These are phyloP conservation scores for Ganaspis sp. DNA, from an alignment of 1,140 invertebrate species.

Conservation along the genomic window DNA sequence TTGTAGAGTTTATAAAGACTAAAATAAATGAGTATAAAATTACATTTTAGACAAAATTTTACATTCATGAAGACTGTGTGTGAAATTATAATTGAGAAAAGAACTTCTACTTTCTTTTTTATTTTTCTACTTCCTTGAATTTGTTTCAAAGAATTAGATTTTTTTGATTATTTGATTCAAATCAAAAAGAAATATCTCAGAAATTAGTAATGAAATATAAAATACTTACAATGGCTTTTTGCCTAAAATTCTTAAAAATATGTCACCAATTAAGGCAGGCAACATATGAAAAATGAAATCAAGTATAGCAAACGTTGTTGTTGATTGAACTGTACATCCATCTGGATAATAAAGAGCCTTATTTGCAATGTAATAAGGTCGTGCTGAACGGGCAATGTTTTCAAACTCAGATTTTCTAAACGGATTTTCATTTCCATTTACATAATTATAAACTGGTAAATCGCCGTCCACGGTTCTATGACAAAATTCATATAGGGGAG, in stretches of 20 bases:
- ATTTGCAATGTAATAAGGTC: constrained; percentile 75
- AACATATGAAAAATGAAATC: constrained; percentile 79
- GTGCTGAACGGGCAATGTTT: constrained; percentile 70
- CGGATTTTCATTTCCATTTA: constrained; percentile 80
- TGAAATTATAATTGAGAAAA: too few relatives aligned
- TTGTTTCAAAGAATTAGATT: neutral
- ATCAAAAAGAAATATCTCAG: too few relatives aligned
- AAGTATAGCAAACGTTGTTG: constrained; percentile 75
- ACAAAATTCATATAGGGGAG: too few relatives aligned
- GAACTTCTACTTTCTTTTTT: too few relatives aligned
- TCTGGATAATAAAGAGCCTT: constrained; percentile 79
- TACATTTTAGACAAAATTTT: too few relatives aligned
- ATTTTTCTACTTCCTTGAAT: too few relatives aligned
- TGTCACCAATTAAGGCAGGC: constrained; percentile 80
- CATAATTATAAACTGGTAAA: constrained; percentile 84
- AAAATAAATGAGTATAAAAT: constrained; percentile 13
- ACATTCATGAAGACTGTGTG: too few relatives aligned
- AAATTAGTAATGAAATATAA: too few relatives aligned
- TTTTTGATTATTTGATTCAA: neutral
- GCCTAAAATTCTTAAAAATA: constrained; percentile 75
- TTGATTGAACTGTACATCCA: constrained; percentile 75
- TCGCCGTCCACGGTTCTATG: constrained; percentile 62
- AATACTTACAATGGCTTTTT: constrained; percentile 79
- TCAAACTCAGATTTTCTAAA: constrained; percentile 81
- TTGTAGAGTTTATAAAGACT: constrained; percentile 43